These are phyloP conservation scores for Drosophila busckii DNA, from an alignment of 1,140 invertebrate genomes.

Conservation along the genomic window DNA sequence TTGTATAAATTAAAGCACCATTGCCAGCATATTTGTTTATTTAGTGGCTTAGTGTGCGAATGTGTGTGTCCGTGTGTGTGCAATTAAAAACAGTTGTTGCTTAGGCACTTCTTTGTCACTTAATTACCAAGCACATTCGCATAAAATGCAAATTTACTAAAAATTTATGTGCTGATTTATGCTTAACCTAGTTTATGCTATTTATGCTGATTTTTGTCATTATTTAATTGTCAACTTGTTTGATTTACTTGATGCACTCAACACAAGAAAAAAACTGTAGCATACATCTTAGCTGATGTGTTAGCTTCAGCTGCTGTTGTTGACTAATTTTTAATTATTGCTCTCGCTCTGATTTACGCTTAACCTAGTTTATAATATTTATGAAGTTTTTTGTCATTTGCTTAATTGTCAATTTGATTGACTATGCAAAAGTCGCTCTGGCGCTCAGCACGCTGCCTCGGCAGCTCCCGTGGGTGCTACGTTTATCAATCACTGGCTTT, in stretches of 20 bases:
- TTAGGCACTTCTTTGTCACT: conserved; percentile 35
- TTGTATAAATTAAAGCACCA: conserved; percentile 65
- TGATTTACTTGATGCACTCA: too few relatives aligned
- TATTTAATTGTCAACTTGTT: conserved; percentile 19
- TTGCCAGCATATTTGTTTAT: conserved; percentile 48
- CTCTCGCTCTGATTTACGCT: not conserved
- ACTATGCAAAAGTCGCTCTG: not conserved
- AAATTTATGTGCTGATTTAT: not conserved
- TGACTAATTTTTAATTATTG: too few relatives aligned
- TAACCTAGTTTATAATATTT: conserved; percentile 3
- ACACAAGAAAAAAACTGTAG: too few relatives aligned
- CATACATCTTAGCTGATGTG: too few relatives aligned
- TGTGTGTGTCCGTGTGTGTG: conserved; percentile 15
- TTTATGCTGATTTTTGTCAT: too few relatives aligned
- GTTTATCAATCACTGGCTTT: conserved; percentile 49
- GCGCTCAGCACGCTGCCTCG: not conserved
- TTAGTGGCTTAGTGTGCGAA: conserved; percentile 11
- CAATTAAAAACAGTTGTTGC: conserved; percentile 31
- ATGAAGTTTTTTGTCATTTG: too few relatives aligned
- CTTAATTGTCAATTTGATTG: conserved; percentile 14
- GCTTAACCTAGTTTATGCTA: conserved; percentile 1
- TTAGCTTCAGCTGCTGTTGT: too few relatives aligned
- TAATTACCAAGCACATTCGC: conserved; percentile 37
- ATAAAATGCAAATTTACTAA: conserved; percentile 25
- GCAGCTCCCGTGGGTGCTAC: too few relatives aligned